Conservation (phyloP, 1,140 invertebrate species). For the Drosophila arizonae region DNA sequence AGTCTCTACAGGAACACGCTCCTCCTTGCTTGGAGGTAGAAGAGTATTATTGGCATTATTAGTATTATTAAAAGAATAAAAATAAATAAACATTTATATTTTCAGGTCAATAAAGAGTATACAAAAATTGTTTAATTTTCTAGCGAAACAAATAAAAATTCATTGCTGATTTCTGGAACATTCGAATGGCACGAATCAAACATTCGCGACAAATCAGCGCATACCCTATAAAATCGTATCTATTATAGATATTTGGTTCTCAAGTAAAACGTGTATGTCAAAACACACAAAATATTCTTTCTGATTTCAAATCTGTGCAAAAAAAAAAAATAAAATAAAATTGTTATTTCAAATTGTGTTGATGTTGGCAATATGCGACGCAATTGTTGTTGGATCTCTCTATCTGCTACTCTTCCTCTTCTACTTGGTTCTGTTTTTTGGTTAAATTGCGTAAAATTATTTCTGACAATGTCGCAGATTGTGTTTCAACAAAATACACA, state of each 20-base stretch:
- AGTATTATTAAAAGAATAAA: no score
- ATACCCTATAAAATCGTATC: not conserved
- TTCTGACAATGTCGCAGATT: conserved; percentile 73
- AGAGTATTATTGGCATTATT: no score
- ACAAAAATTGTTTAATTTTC: not conserved
- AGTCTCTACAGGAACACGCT: no score
- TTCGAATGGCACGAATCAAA: not conserved
- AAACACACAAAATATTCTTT: conserved; percentile 34
- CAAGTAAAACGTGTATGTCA: conserved; percentile 21
- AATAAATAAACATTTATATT: no score
- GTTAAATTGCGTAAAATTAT: conserved; percentile 58
- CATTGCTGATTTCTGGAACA: conserved; percentile 1
- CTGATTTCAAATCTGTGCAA: conserved; percentile 37
- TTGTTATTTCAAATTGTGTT: conserved; percentile 48
- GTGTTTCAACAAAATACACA: conserved; percentile 61
- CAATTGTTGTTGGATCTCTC: conserved; percentile 8
- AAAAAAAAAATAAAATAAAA: no score
- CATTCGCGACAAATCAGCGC: not conserved
- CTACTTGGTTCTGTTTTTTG: conserved; percentile 46
- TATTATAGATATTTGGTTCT: conserved; percentile 9
- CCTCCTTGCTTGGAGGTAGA: no score
- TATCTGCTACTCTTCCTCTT: conserved; percentile 6
- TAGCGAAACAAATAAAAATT: not conserved
- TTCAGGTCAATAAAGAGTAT: not conserved
- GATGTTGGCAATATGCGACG: conserved; percentile 38